Evolutionary conservation across 2,113 vertebrate species (phyloP), one percentile per base, ranked within the genome.

Genomic region (Loxodonta africana): DNA sequence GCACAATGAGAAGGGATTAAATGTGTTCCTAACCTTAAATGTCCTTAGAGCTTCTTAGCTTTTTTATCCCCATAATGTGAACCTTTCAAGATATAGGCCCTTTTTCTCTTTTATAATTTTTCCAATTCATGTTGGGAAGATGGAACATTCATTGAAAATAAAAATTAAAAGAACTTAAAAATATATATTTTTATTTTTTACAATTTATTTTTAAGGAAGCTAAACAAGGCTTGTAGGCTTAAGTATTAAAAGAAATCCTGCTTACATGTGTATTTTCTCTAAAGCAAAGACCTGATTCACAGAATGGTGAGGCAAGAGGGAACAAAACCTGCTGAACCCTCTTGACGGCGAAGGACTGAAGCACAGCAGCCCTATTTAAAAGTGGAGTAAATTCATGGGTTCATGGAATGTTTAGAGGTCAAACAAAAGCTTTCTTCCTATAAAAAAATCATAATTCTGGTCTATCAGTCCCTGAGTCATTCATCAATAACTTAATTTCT

Each of bases 111-210:
- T 86, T 73, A 30, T 71, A 84, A n/a, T 80, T 28, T 91, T 88
- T 74, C 33, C 9, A 53, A 26, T 48, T 74, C 23, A 8, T 80
- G 23, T 84, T 91, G 26, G 28, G 51, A 93, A 74, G 46, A n/a
- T 23, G 60, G 60, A 65, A 65, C 15, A 48, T 83, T 83, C 78
- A 80, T 51, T 71, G 65, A 44, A 41, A 92, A 90, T 10, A 60
- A 83, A 94, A 46, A 80, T 51, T 28, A 86, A 12, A 89, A 89
- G 14, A 87, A 74, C 28, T 90, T 84, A 88, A 53, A 73, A 86
- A 51, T 23, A 33, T 37, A 10, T 48, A 73, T 41, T 33, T 33
- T 46, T 9, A 95, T 41, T 93, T 84, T 8, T 33, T 46, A 71
- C 10, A 18, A 74, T 91, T 78, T 81, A 41, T 77, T 93, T 88